These are phyloP conservation scores for Petaurus breviceps DNA, from an alignment of 2,113 vertebrate genomes.

Conservation along the genomic window DNA sequence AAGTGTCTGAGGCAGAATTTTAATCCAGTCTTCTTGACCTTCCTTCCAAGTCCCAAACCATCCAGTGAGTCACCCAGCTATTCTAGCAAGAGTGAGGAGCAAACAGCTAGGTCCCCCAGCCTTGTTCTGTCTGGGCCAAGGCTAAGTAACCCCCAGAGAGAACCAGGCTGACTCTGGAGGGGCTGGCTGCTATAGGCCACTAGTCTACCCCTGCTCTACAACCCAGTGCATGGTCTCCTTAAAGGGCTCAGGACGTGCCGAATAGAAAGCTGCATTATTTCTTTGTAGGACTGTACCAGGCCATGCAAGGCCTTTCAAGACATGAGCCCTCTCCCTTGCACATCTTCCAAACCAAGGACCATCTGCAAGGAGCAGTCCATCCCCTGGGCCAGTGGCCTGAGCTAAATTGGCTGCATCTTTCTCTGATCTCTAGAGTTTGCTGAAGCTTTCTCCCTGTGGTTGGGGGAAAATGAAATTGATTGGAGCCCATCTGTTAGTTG, in stretches of 20 bases:
- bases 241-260: background rate
- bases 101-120: background rate
- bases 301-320: background rate
- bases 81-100: background rate
- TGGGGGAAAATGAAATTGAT: background rate
- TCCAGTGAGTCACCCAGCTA: background rate
- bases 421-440: background rate
- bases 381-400: background rate
- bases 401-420: background rate
- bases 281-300: background rate
- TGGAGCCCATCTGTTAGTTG: background rate
- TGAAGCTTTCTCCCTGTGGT: background rate
- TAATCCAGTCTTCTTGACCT: background rate
- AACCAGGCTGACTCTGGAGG: background rate
- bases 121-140: background rate
- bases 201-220: background rate
- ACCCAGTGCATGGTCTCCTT: background rate
- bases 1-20: background rate
- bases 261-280: background rate
- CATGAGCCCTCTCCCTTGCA: background rate
- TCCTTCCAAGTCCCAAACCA: background rate
- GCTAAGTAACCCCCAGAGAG: background rate
- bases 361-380: background rate
- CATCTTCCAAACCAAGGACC: background rate
- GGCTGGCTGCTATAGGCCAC: background rate